Evolutionary conservation across 2,888 invertebrate species (phyloP).

Genomic region (Cryptophagus acutangulus): DNA sequence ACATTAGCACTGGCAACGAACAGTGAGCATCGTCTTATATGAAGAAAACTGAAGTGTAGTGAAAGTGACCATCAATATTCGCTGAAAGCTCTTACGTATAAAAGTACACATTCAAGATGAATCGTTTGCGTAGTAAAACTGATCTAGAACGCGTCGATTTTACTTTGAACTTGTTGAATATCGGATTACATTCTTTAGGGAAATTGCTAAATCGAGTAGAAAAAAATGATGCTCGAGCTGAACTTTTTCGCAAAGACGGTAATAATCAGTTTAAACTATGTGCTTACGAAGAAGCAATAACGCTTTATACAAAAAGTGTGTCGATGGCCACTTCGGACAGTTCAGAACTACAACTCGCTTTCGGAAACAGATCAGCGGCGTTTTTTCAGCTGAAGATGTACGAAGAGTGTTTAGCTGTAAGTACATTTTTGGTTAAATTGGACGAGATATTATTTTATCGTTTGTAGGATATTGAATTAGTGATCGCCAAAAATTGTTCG

Average conservation of each 20-base stretch:
- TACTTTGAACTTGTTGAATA: conserved; percentile 48
- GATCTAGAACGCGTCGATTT: conserved; percentile 52
- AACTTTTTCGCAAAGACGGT: conserved; percentile 32
- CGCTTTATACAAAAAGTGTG: conserved; percentile 61
- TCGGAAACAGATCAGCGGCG: conserved; percentile 74
- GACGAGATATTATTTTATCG: background rate
- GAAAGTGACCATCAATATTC: too few species aligned
- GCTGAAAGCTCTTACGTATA: too few species aligned
- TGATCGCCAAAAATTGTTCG: conserved; percentile 59
- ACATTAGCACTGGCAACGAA: too few species aligned
- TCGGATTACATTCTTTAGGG: conserved; percentile 47
- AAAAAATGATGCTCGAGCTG: conserved; percentile 35
- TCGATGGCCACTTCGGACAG: conserved; percentile 57
- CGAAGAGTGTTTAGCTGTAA: conserved; percentile 56
- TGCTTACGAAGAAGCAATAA: conserved; percentile 39
- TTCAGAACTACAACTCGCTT: conserved; percentile 59
- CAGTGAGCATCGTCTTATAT: too few species aligned
- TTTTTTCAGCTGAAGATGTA: conserved; percentile 61
- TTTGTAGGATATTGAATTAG: conserved; percentile 59
- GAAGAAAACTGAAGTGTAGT: too few species aligned
- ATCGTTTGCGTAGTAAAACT: too few species aligned
- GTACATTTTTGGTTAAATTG: conserved; percentile 13
- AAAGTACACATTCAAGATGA: too few species aligned
- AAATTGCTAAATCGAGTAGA: conserved; percentile 31
- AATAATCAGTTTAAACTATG: conserved; percentile 38